phyloP scores from a whole-genome alignment of 2,113 vertebrate genomes.

The Melanocharis versteri region DNA sequence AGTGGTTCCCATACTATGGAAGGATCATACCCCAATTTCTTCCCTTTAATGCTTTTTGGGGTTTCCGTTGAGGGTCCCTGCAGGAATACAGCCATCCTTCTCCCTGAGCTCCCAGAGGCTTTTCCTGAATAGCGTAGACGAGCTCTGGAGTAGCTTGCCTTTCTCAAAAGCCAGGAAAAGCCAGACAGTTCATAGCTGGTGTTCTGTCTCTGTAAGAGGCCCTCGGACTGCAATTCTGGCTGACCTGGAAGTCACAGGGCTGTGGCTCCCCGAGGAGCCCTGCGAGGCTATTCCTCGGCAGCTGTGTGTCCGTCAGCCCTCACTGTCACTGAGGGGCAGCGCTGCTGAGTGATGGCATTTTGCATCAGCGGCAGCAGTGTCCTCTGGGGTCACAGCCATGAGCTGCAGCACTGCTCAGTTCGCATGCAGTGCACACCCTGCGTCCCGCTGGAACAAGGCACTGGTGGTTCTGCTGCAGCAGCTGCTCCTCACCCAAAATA shows the following conservation, averaged over 20 bases:
- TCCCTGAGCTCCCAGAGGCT: neutral
- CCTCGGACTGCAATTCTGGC: neutral
- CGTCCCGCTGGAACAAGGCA: neutral
- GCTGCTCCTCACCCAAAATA: fast-evolving
- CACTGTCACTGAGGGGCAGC: neutral
- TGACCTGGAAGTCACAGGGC: fast-evolving
- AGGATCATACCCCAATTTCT: neutral
- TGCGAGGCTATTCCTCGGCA: neutral
- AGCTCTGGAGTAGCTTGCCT: neutral
- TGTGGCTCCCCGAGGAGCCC: neutral
- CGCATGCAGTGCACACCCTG: fast-evolving
- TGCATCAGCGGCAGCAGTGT: neutral
- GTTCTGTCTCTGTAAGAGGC: neutral
- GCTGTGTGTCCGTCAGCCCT: neutral
- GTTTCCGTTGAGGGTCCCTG: neutral
- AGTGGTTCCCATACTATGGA: neutral
- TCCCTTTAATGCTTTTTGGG: neutral
- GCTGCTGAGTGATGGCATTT: neutral
- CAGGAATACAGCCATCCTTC: neutral
- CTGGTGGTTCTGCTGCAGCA: neutral
- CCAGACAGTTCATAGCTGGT: neutral
- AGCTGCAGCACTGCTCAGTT: neutral
- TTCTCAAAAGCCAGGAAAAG: neutral
- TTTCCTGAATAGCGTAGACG: neutral
- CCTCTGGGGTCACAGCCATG: neutral